A percentile compares a stretch with the other conserved stretches of the same genome.
phyloP scores from a whole-genome alignment of 2,888 invertebrate genomes.

The Andrena flavipes region DNA sequence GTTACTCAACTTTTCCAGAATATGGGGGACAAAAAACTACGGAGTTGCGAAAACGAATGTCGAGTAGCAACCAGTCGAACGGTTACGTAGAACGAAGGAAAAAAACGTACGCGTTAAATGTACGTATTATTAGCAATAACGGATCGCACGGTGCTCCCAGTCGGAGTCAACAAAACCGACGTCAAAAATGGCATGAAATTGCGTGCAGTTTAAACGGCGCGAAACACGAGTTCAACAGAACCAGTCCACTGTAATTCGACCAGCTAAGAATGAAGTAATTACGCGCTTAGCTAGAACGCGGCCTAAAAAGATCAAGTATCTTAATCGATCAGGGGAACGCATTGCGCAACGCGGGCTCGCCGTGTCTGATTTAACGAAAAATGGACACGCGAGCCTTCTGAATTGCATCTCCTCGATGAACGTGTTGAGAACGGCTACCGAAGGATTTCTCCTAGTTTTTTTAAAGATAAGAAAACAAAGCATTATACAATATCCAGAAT shows the following conservation, averaged over 20 bases:
- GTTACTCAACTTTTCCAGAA: not conserved
- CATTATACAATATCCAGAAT: not conserved
- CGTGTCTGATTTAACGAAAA: constrained; percentile 6
- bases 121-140: constrained; percentile 1
- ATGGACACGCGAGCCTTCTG: not conserved
- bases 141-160: not conserved
- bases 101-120: not conserved
- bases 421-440: not conserved
- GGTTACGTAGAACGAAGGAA: not conserved
- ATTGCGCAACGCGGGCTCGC: constrained; percentile 16
- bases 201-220: not conserved
- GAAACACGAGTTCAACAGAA: constrained; percentile 11
- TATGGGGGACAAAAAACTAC: not conserved
- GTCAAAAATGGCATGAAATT: constrained; percentile 4
- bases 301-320: constrained; percentile 35
- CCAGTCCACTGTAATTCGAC: constrained; percentile 35
- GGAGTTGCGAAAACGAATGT: not conserved
- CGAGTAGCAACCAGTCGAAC: not conserved
- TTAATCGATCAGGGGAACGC: constrained; percentile 24
- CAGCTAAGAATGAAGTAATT: constrained; percentile 34
- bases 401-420: not conserved
- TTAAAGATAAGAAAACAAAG: not conserved
- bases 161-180: not conserved
- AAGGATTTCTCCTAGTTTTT: not conserved
- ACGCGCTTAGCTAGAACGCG: constrained; percentile 25